Evolutionary conservation across 2,113 vertebrate species (phyloP), one percentile per base, ranked within the genome.

Genomic region (Larimichthys polyactis): DNA sequence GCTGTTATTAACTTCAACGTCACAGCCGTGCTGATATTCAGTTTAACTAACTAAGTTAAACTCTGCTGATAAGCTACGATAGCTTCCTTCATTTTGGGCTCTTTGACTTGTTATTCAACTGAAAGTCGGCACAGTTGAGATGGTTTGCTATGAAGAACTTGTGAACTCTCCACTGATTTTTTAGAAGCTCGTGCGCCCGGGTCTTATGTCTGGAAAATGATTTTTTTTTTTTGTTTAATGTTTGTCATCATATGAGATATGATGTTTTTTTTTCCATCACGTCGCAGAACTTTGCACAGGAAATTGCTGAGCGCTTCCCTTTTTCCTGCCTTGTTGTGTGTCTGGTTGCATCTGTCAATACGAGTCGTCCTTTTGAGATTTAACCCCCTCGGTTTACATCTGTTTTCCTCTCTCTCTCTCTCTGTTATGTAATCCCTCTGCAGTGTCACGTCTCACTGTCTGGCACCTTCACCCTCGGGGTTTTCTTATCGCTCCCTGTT

Each of bases 361-460:
- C 19, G 51, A 40, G 43, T 62, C 14, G 11, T 74, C 78, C 81
- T 44, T 52, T 2, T 66, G 67, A 77, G 79, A 82, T 44, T 70
- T 27, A 82, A 75, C 78, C 51, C 75, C 62, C 22, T 62, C 10
- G 36, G 46, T 87, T 67, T 46, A 79, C 76, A 65, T 71, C 71
- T 54, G n/a, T 51, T 57, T 36, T 64, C 4, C 19, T 58, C 17
- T 52, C 73, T 77, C 54, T 75, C 20, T 58, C 17, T 52, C 73
- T 77, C 49, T 75, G 71, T 89, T 82, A 75, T 4, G 16, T 73
- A 87, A 89, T 75, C 73, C 22, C 36, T 40, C 68, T 58, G 62
- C 78, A 78, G 72, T 59, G 64, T 84, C 75, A 44, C 44, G 0
- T 55, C 79, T 82, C 74, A 2, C 72, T 71, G 71, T 82, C 81